Evolutionary conservation across 37 sponge, comb jelly and placozoan species (phyloP), one percentile per base, ranked within the genome.

Genomic region (Oopsacas minuta): DNA sequence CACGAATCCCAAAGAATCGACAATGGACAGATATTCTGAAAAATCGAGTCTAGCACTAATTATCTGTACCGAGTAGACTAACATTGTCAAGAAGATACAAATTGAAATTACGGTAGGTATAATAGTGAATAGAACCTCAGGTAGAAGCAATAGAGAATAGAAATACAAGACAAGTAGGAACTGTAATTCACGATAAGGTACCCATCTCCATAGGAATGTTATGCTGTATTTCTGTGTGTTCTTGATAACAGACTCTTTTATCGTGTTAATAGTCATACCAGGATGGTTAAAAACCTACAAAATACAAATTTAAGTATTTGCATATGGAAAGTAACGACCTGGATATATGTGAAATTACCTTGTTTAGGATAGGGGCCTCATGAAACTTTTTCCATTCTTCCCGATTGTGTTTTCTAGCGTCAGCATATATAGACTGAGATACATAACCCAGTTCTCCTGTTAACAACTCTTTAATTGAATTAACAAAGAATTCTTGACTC

Each of bases 181-280:
- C 30, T 61, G 75, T 3, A 61, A 12, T 61, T 61, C 75, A 12
- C 75, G 75, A n/a, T 61, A 34, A 10, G 75, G 75, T 5, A 61
- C 75, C 75, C 75, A 61, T 12, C 75, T 61, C 75, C 75, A 61
- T 7, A 61, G 75, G 30, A 61, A 61, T 61, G 32, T 61, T 25
- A 61, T 61, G 75, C 75, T 61, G 75, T 61, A 61, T 61, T 61
- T 61, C 30, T 61, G 75, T 61, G 75, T 61, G 75, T 61, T 61
- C 75, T 12, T 3, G 7, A 61, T n/a, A n/a, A 61, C 75, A 61
- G 75, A 61, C 7, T 61, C 75, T 61, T 61, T 61, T 10, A 61
- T 34, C 7, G 75, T 25, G 1, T 25, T 25, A 32, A 61, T 61
- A 32, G 75, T 61, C 7, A 61, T 61, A 12, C 75, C 75, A 34